Evolutionary conservation across 2,113 vertebrate species (phyloP), one percentile per base, ranked within the genome.

Genomic region (Perca schrenkii): DNA sequence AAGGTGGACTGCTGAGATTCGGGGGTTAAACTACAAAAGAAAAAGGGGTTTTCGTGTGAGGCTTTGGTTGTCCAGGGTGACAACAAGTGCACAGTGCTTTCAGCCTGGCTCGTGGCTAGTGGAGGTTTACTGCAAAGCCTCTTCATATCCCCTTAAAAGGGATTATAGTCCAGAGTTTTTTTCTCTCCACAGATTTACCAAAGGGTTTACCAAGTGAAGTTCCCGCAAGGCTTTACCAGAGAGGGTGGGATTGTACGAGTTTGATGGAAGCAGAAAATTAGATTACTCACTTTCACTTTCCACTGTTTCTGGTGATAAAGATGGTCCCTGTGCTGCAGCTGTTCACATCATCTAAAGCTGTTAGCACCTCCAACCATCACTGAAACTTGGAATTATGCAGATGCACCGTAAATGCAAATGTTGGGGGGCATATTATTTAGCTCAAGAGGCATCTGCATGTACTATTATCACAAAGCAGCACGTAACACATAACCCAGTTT

Each of bases 91-190:
- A 58, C 64, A 1, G 56, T 60, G 83, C 77, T 90, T 75, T 25
- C 58, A 77, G 79, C 46, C 66, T 49, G 56, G 47, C 80, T 77
- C 15, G 52, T 88, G 80, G 82, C 86, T 72, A 19, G 47, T 60
- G 56, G 77, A 85, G 87, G 79, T 91, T 92, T 91, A 90, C 82
- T 21, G 88, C 64, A 89, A 91, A 93, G 89, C 90, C 81, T 85
- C 82, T 82, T 92, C 85, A 88, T 80, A 91, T 94, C 88, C 90
- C 86, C 82, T 91, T 95, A 93, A 90, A 90, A 77, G 81, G 92
- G 94, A 95, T 95, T 94, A 94, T 77, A 85, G 86, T 74, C 67
- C 67, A 82, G 62, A 74, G 66, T 62, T 60, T 77, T 77, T 77
- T 63, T 65, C 16, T 77, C 84, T 57, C 85, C 52, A 61, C 77